phyloP scores from a whole-genome alignment of 2,797 vertebrate species.

The Tympanoctomys barrerae region DNA sequence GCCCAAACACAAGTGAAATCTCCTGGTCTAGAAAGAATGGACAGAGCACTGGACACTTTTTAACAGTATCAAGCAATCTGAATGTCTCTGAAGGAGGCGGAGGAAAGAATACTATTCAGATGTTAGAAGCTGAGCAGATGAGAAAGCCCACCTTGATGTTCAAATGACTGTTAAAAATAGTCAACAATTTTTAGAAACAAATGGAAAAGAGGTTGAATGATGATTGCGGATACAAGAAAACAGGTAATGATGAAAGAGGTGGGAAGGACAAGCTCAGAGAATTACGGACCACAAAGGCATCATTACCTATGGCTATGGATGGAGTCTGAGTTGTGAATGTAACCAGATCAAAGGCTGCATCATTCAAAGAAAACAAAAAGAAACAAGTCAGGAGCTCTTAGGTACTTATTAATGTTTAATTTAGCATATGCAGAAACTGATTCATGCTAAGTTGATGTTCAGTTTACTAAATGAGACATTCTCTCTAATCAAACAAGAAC shows the following conservation, averaged over 20 bases:
- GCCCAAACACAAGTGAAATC: neutral
- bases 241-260: neutral
- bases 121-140: neutral
- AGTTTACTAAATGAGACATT: neutral
- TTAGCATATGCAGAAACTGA: neutral
- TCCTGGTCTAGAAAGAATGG: neutral
- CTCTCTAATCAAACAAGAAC: constrained; percentile 37
- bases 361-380: constrained; percentile 46
- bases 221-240: neutral
- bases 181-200: neutral
- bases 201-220: neutral
- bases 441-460: neutral
- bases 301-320: constrained; percentile 52
- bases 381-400: neutral
- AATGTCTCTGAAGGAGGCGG: neutral
- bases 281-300: neutral
- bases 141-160: neutral
- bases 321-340: neutral
- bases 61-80: neutral
- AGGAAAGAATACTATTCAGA: neutral
- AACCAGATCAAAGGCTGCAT: constrained; percentile 49
- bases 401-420: neutral
- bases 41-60: neutral
- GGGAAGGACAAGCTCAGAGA: neutral
- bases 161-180: neutral